phyloP scores from a whole-genome alignment of 2,113 vertebrate species.

The Rhineura floridana region DNA sequence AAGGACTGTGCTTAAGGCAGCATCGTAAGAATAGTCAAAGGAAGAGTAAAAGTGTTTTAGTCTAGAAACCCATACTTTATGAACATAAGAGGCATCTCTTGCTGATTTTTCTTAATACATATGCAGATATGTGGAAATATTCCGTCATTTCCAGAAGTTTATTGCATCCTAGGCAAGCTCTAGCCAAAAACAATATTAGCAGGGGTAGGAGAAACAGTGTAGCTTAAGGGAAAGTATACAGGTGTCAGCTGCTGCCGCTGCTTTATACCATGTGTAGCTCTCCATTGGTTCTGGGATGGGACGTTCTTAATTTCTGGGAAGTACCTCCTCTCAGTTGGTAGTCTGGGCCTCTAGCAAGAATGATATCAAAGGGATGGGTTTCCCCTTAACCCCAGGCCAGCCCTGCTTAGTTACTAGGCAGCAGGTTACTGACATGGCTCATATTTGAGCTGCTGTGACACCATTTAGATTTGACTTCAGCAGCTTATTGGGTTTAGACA shows the following conservation, averaged over 20 bases:
- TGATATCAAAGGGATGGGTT: background rate
- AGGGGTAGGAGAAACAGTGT: background rate
- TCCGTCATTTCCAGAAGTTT: background rate
- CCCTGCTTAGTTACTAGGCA: too few relatives aligned
- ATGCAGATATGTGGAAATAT: constrained; percentile 1
- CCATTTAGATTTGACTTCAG: too few relatives aligned
- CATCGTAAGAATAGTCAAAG: background rate
- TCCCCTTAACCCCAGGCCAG: background rate
- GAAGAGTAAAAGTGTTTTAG: background rate
- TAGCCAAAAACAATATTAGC: background rate
- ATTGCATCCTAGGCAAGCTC: background rate
- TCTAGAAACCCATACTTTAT: background rate
- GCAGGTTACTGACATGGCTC: too few relatives aligned
- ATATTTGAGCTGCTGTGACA: too few relatives aligned
- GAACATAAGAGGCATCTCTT: background rate
- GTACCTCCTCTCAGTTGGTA: background rate
- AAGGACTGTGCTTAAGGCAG: background rate
- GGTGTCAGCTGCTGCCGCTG: too few relatives aligned
- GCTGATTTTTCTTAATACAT: background rate
- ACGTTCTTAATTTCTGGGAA: background rate
- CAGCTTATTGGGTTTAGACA: too few relatives aligned
- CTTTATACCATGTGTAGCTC: background rate
- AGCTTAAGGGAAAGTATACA: background rate
- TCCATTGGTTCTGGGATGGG: background rate
- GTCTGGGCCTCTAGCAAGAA: background rate